Evolutionary conservation across 1,140 invertebrate genomes (phyloP), one percentile per base, ranked within the genome.

Genomic region (Drosophila tani): DNA sequence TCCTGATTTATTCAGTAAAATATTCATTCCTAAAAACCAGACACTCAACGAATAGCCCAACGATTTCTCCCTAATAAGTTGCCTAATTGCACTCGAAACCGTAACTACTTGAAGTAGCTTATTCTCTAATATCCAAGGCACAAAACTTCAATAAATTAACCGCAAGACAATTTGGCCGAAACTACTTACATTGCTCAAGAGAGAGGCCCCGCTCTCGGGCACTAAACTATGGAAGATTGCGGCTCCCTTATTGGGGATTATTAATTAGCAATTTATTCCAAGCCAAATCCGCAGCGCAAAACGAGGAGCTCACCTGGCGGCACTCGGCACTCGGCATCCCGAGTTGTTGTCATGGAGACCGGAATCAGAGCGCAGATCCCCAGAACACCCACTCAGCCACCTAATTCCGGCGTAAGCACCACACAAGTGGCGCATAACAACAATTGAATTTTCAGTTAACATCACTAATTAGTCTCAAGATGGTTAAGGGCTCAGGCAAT

Each of bases 371-470:
- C 2, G 15, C 47, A 6, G 15, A 43, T 27, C 24, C 12, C n/a
- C 15, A 2, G 8, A 51, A 41, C 49, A 41, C 49, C 41, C 19
- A 27, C 53, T 12, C 55, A 60, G 17, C 57, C 63, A 35, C 40
- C 57, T 17, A 15, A 66, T 46, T 43, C 57, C 58, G 21, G 19
- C 63, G 7, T 38, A 12, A 63, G 71, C 29, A 62, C 15, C 63
- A 40, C 66, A 66, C 63, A 67, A 51, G 35, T 69, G 35, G 40
- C 40, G 11, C 45, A 59, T 46, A 58, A 51, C 38, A 73, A 53
- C 49, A 73, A 74, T 62, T 62, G 32, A 62, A 73, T 74, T 74
- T 73, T 53, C 46, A 62, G 68, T 74, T 73, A 50, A 60, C 47
- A 73, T 59, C 68, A 40, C 56, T 74, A 62, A 73, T 73, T 62